These are phyloP conservation scores for Lysandra bellargus DNA, from an alignment of 2,888 invertebrate genomes.

Conservation along the genomic window DNA sequence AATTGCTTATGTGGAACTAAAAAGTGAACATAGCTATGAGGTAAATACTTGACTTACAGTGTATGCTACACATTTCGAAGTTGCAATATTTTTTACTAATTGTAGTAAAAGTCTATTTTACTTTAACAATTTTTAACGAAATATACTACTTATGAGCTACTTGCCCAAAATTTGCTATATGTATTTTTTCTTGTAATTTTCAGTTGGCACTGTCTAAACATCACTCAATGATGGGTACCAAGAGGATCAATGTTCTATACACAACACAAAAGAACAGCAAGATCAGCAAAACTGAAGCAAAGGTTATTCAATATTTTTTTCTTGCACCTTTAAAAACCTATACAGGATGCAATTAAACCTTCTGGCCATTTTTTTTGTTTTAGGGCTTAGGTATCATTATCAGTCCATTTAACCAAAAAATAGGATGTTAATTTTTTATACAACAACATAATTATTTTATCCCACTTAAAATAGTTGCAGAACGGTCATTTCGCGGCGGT, in stretches of 20 bases:
- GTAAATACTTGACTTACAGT: constrained; percentile 45
- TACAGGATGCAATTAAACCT: no score
- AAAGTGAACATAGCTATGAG: constrained; percentile 66
- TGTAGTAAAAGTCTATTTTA: no score
- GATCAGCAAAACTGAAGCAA: constrained; percentile 60
- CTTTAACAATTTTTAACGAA: no score
- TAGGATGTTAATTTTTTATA: no score
- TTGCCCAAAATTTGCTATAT: background rate
- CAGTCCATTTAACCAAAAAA: no score
- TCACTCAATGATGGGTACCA: constrained; percentile 70
- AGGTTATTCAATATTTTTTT: constrained; percentile 49
- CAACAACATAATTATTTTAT: no score
- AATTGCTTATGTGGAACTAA: constrained; percentile 68
- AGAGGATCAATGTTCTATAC: constrained; percentile 70
- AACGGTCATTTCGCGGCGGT: no score
- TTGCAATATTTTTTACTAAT: background rate
- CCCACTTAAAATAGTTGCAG: no score
- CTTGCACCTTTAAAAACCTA: background rate
- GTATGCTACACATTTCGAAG: background rate
- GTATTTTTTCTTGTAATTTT: constrained; percentile 37
- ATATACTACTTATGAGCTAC: background rate
- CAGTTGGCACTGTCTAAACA: constrained; percentile 73
- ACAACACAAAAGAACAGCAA: constrained; percentile 67
- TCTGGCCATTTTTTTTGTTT: no score
- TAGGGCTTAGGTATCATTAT: no score